A percentile compares a stretch with the other conserved stretches of the same genome.
phyloP scores from a whole-genome alignment of 1,140 invertebrate genomes.

The Platorchestia sp. region DNA sequence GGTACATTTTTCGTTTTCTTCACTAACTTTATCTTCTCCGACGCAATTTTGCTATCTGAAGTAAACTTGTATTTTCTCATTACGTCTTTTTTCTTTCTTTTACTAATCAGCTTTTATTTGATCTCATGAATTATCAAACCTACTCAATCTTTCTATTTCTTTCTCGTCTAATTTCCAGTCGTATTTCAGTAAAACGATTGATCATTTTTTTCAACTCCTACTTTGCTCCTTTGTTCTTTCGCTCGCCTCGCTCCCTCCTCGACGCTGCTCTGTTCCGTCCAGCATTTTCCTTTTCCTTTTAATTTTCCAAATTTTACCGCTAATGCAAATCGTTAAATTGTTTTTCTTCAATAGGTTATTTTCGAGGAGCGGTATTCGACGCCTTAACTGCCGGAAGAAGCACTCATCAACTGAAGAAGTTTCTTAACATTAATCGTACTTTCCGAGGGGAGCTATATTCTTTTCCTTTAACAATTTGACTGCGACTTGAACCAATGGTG shows the following conservation, averaged over 20 bases:
- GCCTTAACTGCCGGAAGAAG: not conserved
- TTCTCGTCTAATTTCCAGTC: not conserved
- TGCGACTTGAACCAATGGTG: too few relatives aligned
- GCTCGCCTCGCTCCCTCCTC: not conserved
- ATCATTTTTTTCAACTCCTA: not conserved
- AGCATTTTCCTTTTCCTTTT: not conserved
- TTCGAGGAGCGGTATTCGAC: not conserved
- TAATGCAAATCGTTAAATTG: not conserved
- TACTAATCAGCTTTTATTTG: not conserved
- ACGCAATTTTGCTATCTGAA: too few relatives aligned
- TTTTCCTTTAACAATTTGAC: too few relatives aligned
- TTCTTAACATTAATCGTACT: too few relatives aligned
- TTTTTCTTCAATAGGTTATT: not conserved
- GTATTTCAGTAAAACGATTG: not conserved
- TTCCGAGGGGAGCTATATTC: too few relatives aligned
- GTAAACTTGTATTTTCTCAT: too few relatives aligned
- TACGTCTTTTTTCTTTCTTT: not conserved
- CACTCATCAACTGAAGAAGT: too few relatives aligned
- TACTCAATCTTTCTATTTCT: not conserved
- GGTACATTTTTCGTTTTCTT: too few relatives aligned
- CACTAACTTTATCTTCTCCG: too few relatives aligned
- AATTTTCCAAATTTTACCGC: too few relatives aligned
- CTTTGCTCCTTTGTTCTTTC: not conserved
- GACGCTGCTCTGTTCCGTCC: not conserved
- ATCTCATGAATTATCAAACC: not conserved